Evolutionary conservation across 2,888 invertebrate species (phyloP), one percentile per base, ranked within the genome.

Genomic region (Caenorhabditis virilis): DNA sequence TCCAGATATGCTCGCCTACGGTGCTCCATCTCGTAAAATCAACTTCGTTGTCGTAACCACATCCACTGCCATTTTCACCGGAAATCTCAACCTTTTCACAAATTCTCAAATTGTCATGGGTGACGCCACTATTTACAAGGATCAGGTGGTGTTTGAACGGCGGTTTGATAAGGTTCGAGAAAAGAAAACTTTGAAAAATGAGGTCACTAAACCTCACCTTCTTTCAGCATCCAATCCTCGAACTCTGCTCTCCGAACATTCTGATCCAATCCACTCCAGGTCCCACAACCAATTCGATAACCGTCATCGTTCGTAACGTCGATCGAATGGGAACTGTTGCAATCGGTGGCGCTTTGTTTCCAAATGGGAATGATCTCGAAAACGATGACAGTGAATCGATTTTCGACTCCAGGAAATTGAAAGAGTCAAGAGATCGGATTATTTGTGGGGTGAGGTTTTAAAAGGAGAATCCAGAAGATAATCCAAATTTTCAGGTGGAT

Each of bases 81-180:
- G 74, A n/a, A 74, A 72, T 45, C 36, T 74, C 46, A 74, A 74
- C 39, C 25, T 74, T 15, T 74, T 72, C 51, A 72, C 69, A 9
- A 50, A 47, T 27, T 69, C 74, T 4, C 72, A 69, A 36, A 42
- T 72, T 16, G 58, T 69, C 15, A 63, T 73, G 52, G 72, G 46
- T 6, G 59, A 60, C 27, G 48, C 56, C 5, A 59, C 56, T 2
- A 56, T 59, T 51, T 60, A 49, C 43, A 55, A 60, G 25, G 59
- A 59, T 15, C 55, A 60, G 27, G 55, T 64, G 4, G 53, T 59
- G 25, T 58, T 64, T n/a, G 52, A 54, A 47, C 50, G 54, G 20
- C 20, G 64, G 16, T 64, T 64, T 47, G 54, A 64, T 25, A 57
- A 63, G 47, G 62, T 63, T 23, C 20, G n/a, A n/a, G n/a, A n/a